Evolutionary conservation across 2,113 vertebrate genomes (phyloP).

Genomic region (Phodopus roborovskii): DNA sequence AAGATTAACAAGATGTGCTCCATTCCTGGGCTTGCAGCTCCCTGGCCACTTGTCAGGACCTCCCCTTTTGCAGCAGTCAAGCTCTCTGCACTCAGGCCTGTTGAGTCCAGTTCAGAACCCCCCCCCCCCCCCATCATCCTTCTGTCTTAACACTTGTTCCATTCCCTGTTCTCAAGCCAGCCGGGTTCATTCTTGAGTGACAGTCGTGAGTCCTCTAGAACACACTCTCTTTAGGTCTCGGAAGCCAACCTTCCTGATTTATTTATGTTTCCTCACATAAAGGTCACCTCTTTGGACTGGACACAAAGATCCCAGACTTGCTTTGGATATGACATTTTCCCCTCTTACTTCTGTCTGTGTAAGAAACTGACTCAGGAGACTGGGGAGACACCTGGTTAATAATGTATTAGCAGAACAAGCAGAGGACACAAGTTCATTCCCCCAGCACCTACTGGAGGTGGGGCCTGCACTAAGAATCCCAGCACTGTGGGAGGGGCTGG

Average conservation of each 20-base stretch:
- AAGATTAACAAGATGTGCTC: neutral
- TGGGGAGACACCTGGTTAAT: neutral
- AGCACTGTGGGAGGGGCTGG: too few species aligned
- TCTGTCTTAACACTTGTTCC: neutral
- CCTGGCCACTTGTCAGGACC: too few species aligned
- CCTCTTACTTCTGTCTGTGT: neutral
- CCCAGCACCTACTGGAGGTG: neutral
- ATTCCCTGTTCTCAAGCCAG: neutral
- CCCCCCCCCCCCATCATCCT: neutral
- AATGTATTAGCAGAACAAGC: neutral
- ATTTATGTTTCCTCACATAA: neutral
- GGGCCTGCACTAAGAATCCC: too few species aligned
- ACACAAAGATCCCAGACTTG: neutral
- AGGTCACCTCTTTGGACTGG: neutral
- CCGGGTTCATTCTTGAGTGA: neutral
- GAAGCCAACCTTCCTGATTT: neutral
- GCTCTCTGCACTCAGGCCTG: neutral
- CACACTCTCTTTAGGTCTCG: neutral
- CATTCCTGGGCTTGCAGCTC: accelerated
- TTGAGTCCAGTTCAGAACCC: neutral
- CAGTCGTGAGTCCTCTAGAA: neutral
- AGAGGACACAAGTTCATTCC: neutral
- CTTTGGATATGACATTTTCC: neutral
- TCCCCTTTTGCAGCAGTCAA: accelerated
- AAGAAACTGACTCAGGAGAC: neutral